Percentiles rank a stretch among this genome's conserved stretches.
phyloP scores from a whole-genome alignment of 2,888 invertebrate genomes.

The Danaus chrysippus region DNA sequence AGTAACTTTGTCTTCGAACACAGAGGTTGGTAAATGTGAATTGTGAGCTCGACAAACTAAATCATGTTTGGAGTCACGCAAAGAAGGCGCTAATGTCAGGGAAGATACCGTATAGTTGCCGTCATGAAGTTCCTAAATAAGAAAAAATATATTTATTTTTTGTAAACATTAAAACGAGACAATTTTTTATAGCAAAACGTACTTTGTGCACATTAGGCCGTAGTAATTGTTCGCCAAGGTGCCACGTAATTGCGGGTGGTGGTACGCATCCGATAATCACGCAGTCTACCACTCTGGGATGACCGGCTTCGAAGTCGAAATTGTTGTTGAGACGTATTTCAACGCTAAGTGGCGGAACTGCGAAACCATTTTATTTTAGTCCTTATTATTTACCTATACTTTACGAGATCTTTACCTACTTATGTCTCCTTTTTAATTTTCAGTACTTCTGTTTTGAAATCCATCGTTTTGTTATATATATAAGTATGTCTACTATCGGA shows the following conservation, averaged over 20 bases:
- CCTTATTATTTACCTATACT: no score
- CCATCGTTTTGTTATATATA: no score
- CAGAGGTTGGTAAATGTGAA: constrained; percentile 40
- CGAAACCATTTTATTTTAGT: constrained; percentile 5
- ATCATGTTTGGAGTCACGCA: constrained; percentile 47
- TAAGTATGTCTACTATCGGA: no score
- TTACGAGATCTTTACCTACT: no score
- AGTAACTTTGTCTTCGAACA: constrained; percentile 52
- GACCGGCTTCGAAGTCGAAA: constrained; percentile 59
- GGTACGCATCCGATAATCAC: constrained; percentile 65
- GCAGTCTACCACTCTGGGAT: constrained; percentile 66
- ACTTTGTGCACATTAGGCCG: constrained; percentile 64
- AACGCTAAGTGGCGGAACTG: constrained; percentile 61
- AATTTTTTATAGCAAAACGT: constrained; percentile 4
- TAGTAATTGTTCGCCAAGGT: constrained; percentile 50
- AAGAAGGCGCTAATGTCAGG: constrained; percentile 54
- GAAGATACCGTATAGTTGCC: constrained; percentile 70
- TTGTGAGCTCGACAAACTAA: constrained; percentile 57
- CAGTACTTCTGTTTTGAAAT: no score
- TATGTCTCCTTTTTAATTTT: no score
- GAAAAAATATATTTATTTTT: not conserved
- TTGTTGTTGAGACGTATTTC: constrained; percentile 64
- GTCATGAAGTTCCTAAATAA: constrained; percentile 57
- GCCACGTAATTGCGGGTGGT: constrained; percentile 60
- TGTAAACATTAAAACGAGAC: no score